phyloP scores from a whole-genome alignment of 92 coral and sea anemone genomes.

The Galaxea fascicularis region DNA sequence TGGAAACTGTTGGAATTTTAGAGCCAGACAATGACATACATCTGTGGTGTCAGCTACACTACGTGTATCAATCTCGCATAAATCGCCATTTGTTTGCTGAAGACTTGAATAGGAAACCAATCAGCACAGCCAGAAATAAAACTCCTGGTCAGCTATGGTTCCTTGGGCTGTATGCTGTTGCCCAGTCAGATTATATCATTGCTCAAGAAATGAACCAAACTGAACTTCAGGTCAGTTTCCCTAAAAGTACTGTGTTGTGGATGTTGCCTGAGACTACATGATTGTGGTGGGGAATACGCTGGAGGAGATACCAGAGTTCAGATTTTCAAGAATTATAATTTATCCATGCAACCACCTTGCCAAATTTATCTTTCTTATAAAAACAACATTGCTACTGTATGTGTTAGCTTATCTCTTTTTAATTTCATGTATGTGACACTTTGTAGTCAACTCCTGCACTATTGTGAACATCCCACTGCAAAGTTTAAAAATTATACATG shows the following conservation, averaged over 20 bases:
- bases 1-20: conserved; percentile 59
- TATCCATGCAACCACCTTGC: too few species aligned
- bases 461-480: too few species aligned
- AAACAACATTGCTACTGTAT: too few species aligned
- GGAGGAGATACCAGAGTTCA: too few species aligned
- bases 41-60: conserved; percentile 62
- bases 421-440: too few species aligned
- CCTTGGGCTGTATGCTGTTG: conserved; percentile 55
- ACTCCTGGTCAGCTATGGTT: conserved; percentile 64
- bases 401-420: too few species aligned
- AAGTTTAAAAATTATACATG: too few species aligned
- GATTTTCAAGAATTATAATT: too few species aligned
- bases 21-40: conserved; percentile 72
- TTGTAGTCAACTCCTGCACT: too few species aligned
- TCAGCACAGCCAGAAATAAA: conserved; percentile 46
- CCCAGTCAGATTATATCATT: conserved; percentile 29
- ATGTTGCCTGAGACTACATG: too few species aligned
- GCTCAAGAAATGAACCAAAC: conserved; percentile 23
- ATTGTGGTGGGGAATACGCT: too few species aligned
- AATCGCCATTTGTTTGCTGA: conserved; percentile 61
- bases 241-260: not conserved
- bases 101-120: conserved; percentile 68
- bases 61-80: conserved; percentile 62
- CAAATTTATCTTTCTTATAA: too few species aligned
- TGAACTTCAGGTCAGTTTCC: conserved; percentile 22